phyloP scores from a whole-genome alignment of 2,888 invertebrate genomes.

The Minunthozetes semirufus region DNA sequence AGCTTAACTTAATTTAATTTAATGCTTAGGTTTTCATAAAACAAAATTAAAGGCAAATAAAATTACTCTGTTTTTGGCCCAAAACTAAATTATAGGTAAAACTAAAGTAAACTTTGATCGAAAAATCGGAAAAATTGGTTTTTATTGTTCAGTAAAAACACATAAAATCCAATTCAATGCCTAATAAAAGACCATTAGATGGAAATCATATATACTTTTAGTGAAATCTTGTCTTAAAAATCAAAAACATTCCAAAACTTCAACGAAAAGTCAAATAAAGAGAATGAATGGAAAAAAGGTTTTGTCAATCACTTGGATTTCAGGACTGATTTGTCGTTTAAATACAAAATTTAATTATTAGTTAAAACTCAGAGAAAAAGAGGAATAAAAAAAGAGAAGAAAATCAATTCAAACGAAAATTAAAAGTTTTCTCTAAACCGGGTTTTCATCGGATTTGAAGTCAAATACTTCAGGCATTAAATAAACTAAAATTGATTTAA shows the following conservation, averaged over 20 bases:
- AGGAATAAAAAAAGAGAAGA: neutral
- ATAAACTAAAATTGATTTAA: conserved; percentile 10
- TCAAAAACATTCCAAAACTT: neutral
- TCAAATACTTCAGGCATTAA: conserved; percentile 22
- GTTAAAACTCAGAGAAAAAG: neutral
- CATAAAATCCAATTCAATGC: neutral
- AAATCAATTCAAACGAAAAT: neutral
- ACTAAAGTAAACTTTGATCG: neutral
- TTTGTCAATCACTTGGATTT: conserved; percentile 1
- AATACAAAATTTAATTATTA: neutral
- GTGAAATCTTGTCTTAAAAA: neutral
- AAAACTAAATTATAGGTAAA: neutral
- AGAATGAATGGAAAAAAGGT: neutral
- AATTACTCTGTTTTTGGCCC: neutral
- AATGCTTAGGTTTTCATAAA: conserved; percentile 26
- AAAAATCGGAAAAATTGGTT: neutral
- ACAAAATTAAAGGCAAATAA: conserved; percentile 10
- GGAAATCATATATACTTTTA: too few relatives aligned
- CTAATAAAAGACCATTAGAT: neutral
- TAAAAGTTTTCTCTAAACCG: neutral
- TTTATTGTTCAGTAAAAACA: too few relatives aligned
- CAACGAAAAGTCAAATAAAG: neutral
- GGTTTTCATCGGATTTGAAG: neutral
- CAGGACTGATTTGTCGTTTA: neutral
- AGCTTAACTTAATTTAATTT: conserved; percentile 25